A percentile compares a stretch with the other conserved stretches of the same genome.
Evolutionary conservation across 2,797 vertebrate species (phyloP).

Genomic region (Sebastes nivosus): DNA sequence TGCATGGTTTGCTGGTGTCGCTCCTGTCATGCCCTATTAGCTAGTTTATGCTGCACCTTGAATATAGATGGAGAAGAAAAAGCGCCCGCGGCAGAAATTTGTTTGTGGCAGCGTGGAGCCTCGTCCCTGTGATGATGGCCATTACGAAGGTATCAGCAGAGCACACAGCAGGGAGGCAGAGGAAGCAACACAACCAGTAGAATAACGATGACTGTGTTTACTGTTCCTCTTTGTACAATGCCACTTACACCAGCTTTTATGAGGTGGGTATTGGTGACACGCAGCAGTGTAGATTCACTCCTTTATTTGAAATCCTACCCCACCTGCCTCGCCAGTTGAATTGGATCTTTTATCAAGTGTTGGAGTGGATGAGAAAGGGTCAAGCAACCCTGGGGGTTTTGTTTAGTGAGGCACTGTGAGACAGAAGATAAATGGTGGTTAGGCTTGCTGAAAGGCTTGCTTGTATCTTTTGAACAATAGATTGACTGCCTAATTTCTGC

Average conservation of each 20-base stretch:
- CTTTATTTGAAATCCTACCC: background rate
- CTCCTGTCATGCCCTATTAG: constrained; percentile 39
- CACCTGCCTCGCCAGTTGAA: background rate
- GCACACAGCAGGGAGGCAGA: background rate
- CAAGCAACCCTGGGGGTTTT: background rate
- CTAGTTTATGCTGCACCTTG: constrained; percentile 15
- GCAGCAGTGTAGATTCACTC: background rate
- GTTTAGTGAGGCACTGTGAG: background rate
- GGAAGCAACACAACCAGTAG: background rate
- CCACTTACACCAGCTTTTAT: background rate
- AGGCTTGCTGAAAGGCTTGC: background rate
- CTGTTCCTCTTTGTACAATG: background rate
- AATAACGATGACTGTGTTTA: background rate
- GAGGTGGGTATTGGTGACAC: background rate
- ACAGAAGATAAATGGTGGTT: background rate
- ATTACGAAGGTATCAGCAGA: constrained; percentile 10
- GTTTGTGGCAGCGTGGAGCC: constrained; percentile 17
- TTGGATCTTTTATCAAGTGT: constrained; percentile 17
- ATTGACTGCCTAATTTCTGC: background rate
- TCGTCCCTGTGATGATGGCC: constrained; percentile 8
- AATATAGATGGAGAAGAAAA: constrained; percentile 38
- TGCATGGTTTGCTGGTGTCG: background rate
- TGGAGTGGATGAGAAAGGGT: background rate
- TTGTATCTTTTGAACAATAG: background rate
- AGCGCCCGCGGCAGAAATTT: constrained; percentile 4